Base-by-base conservation (phyloP, 2,113 vertebrate genomes). In the Trichechus manatus region DNA sequence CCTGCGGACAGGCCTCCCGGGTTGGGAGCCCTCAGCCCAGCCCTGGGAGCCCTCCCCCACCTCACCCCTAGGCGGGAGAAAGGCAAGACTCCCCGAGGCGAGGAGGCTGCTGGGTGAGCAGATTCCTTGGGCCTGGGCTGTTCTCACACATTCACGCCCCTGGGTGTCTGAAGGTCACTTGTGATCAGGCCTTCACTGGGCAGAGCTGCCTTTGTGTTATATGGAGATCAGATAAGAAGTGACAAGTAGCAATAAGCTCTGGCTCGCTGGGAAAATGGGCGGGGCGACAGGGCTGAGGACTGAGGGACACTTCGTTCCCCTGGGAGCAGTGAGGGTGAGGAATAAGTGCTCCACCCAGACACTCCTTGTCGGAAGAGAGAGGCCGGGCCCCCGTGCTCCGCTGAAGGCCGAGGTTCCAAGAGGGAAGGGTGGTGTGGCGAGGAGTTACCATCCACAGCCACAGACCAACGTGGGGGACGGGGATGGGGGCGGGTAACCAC, bases 181-280 rank as follows among this genome's bases (percentile, higher is more conserved):
- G 25, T 92, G 95, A 97, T 94, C 97, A 98, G 98, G 91, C 92
- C 97, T 97, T 96, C 75, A 83, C 91, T 63, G 96, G 93, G 96
- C 96, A 98, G 95, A 98, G 98, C 96, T 98, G 98, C 97, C 93
- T 98, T 97, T 97, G 97, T 98, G 97, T 96, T 98, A 97, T 97
- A 96, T 97, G 97, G 96, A 97, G 97, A 98, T 98, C 98, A 98
- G 98, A 98, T 98, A 98, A 98, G 96, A 98, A 96, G 97, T 97
- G 98, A 98, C 98, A 98, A 98, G 97, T 91, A 97, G 96, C 97
- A 90, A 75, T 93, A 91, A 97, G 94, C 97, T 98, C 96, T 95
- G 97, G 96, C 96, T 98, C 93, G 82, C 96, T 92, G 66, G 89
- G 94, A 95, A 97, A 97, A 97, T 39, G 85, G 96, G 96, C 92